Base-by-base conservation (phyloP, 92 coral and sea anemone genomes). In the Heliopora coerulea region DNA sequence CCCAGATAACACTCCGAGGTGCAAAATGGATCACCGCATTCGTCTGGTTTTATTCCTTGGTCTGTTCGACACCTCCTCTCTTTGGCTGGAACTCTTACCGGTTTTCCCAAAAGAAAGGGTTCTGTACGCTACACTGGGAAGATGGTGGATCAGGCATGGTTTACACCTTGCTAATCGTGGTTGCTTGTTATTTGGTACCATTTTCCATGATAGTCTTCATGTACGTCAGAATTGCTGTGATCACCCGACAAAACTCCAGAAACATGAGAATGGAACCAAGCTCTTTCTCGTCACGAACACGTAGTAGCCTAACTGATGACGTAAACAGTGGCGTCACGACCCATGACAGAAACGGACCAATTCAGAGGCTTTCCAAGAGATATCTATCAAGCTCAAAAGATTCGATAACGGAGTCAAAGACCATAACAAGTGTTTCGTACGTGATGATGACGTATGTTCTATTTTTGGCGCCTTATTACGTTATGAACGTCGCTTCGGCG, bases 41-140 rank as follows among this genome's bases (percentile, higher is more conserved):
- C 68, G 86, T 89, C n/a, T 93, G 96, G 96, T 89, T 90, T 34
- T 78, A 84, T 1, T 73, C 95, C 0, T 65, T 83, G 10, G 77
- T 89, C 21, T 81, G 83, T 14, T 78, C 88, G 29, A 26, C 78
- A 13, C 95, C 96, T 8, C 98, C 98, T 0, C 34, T 93, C 24
- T 64, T 90, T 29, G 98, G 95, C 3, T 93, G 98, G 98, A 90
- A 79, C 40, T 76, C 79, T 48, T 90, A 93, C 77, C 79, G 63
- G 20, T 93, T 84, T 34, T 85, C 89, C 2, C 79, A 79, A 0
- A 89, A 85, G 8, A 90, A 89, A 78, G 98, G 89, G 2, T 86
- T 64, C 64, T 93, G 98, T 66, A 80, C 96, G 0, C 78, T 93
- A 3, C 52, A 75, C 59, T 93, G 98, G 98, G 54, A 63, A 72